Evolutionary conservation across 2,113 vertebrate genomes (phyloP), one percentile per base, ranked within the genome.

Genomic region (Sander vitreus): DNA sequence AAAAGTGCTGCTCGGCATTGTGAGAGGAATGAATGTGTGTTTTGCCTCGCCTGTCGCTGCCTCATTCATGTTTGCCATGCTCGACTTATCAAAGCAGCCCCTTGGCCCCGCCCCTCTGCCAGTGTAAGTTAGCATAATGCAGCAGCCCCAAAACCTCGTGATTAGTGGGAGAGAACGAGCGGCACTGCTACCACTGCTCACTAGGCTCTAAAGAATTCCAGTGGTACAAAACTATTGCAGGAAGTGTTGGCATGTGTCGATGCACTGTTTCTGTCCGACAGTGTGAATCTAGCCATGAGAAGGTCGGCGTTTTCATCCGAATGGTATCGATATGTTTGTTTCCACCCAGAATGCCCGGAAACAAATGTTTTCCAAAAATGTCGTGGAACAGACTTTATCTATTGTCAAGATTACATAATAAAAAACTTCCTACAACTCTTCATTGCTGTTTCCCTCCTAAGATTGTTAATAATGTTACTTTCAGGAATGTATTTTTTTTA

Each of bases 1-100:
- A 98, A 97, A 97, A 96, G 96, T 96, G 96, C 96, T 96, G 96
- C 95, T 96, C 89, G 92, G 93, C 88, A 97, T 97, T 97, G 96
- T 97, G 91, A 83, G 91, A 89, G 92, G 95, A 95, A 96, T 97
- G 96, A 98, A 97, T 97, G 96, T 96, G 94, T 96, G 96, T 97
- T 96, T 97, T 97, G 97, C 96, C 95, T 95, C 93, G 95, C 91
- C 96, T 96, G 97, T 96, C 97, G 93, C 94, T 96, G 96, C 96
- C 97, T 97, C 96, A 97, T 96, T 97, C 97, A 96, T 94, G 96
- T 96, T 93, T 93, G 88, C 95, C 93, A 96, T 95, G 97, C 96
- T 96, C 95, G 96, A 97, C 78, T 96, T 97, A 97, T 98, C 97
- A 98, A 97, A 98, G 97, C 93, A 51, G 93, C 91, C 93, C 93